Percentiles rank a stretch among this genome's conserved stretches.
Conservation (phyloP, 2,113 vertebrate species). For the Corythoichthys intestinalis region DNA sequence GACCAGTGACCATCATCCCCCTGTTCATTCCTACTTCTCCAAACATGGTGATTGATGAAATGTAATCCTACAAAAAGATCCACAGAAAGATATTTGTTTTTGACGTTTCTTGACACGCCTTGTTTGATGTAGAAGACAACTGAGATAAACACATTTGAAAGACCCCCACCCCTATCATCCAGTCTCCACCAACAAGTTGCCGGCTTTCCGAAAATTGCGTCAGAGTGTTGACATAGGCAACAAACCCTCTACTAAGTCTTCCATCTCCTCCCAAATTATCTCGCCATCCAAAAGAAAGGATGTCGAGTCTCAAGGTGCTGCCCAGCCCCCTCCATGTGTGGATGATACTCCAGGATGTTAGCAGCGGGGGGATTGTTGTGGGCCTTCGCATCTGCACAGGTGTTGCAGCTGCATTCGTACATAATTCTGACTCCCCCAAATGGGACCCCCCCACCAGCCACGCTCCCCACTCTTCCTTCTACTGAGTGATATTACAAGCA, state of each 20-base stretch:
- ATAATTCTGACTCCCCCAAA: constrained; percentile 63
- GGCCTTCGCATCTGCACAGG: constrained; percentile 61
- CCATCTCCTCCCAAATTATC: constrained; percentile 70
- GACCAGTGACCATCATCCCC: background rate
- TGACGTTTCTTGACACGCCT: constrained; percentile 22
- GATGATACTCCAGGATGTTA: constrained; percentile 48
- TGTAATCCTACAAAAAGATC: constrained; percentile 4
- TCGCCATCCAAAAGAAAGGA: constrained; percentile 68
- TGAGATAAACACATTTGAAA: constrained; percentile 42
- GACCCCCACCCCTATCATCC: constrained; percentile 29
- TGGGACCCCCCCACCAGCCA: constrained; percentile 51
- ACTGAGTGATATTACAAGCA: constrained; percentile 77
- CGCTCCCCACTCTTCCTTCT: constrained; percentile 34
- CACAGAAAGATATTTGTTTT: constrained; percentile 22
- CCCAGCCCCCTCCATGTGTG: constrained; percentile 57
- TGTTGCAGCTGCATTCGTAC: constrained; percentile 73
- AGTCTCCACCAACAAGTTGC: constrained; percentile 53
- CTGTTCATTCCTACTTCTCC: background rate
- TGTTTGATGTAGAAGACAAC: constrained; percentile 47
- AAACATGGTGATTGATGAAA: background rate
- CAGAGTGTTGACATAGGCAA: constrained; percentile 71
- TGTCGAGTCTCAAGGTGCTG: constrained; percentile 75
- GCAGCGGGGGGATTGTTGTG: constrained; percentile 13
- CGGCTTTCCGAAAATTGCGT: constrained; percentile 71
- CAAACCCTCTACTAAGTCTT: constrained; percentile 57